These are phyloP conservation scores for Lutjanus erythropterus DNA, from an alignment of 2,113 vertebrate species.

Conservation along the genomic window DNA sequence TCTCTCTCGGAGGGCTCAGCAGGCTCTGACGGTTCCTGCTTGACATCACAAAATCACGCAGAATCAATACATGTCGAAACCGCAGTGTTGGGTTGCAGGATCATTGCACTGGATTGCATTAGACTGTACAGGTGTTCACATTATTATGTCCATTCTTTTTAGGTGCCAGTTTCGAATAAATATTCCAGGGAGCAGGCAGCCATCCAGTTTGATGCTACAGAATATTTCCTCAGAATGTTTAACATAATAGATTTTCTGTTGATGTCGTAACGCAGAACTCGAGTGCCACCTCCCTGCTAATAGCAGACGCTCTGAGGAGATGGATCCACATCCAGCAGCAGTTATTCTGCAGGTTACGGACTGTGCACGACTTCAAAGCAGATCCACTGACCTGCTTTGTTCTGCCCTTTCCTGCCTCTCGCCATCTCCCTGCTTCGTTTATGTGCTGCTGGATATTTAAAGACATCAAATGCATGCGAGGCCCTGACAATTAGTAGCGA, in stretches of 20 bases:
- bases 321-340: slow-evolving; percentile 27
- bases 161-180: not conserved
- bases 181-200: not conserved
- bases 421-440: not conserved
- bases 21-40: not conserved
- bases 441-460: slow-evolving; percentile 59
- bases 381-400: slow-evolving; percentile 44
- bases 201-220: not conserved
- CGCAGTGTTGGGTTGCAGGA: not conserved
- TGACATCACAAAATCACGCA: not conserved
- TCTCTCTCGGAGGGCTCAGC: not conserved
- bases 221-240: not conserved
- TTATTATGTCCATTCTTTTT: not conserved
- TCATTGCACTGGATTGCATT: slow-evolving; percentile 15
- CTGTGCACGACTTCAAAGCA: slow-evolving; percentile 49
- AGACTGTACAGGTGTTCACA: not conserved
- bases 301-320: not conserved
- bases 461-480: slow-evolving; percentile 56
- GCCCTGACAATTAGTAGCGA: slow-evolving; percentile 64
- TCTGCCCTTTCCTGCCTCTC: slow-evolving; percentile 21
- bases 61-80: slow-evolving; percentile 17
- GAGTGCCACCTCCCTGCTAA: not conserved
- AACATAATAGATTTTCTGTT: not conserved
- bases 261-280: not conserved
- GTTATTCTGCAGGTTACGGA: slow-evolving; percentile 26